Conservation (phyloP, 2,797 vertebrate species). For the Sebastes umbrosus region DNA sequence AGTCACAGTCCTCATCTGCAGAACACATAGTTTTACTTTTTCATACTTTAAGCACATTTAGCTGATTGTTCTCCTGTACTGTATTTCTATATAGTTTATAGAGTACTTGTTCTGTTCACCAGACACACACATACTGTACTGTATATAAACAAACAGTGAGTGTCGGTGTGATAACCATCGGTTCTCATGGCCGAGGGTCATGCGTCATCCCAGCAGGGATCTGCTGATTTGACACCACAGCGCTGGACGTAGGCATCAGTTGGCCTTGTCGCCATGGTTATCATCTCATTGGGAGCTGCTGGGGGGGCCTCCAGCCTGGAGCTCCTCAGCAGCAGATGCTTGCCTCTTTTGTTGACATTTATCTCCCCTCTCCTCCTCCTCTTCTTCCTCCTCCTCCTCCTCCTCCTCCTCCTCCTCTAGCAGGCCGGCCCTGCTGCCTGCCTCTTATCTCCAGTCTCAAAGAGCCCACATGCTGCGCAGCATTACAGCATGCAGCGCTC, state of each 20-base stretch:
- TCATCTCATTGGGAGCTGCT: conserved; percentile 20
- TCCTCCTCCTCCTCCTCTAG: background rate
- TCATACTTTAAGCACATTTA: background rate
- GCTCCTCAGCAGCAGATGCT: conserved; percentile 45
- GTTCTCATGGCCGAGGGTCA: conserved; percentile 13
- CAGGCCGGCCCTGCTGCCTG: conserved; percentile 13
- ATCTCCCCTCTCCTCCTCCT: conserved; percentile 32
- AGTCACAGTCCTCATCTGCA: background rate
- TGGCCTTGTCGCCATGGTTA: conserved; percentile 63
- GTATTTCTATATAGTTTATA: background rate
- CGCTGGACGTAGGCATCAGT: conserved; percentile 43
- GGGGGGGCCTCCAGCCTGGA: conserved; percentile 22
- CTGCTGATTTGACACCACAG: conserved; percentile 17
- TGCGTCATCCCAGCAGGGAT: conserved; percentile 28
- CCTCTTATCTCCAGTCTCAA: conserved; percentile 62
- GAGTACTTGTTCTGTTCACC: background rate
- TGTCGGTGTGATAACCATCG: background rate
- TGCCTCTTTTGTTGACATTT: conserved; percentile 58
- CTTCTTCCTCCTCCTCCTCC: background rate
- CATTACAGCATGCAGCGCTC: conserved; percentile 11
- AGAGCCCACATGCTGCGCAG: conserved; percentile 36
- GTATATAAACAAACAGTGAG: background rate
- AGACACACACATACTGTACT: background rate
- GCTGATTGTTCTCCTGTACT: background rate
- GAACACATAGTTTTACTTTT: background rate